A percentile compares a stretch with the other conserved stretches of the same genome.
phyloP scores from a whole-genome alignment of 2,888 invertebrate species.

The Ectobius pallidus region DNA sequence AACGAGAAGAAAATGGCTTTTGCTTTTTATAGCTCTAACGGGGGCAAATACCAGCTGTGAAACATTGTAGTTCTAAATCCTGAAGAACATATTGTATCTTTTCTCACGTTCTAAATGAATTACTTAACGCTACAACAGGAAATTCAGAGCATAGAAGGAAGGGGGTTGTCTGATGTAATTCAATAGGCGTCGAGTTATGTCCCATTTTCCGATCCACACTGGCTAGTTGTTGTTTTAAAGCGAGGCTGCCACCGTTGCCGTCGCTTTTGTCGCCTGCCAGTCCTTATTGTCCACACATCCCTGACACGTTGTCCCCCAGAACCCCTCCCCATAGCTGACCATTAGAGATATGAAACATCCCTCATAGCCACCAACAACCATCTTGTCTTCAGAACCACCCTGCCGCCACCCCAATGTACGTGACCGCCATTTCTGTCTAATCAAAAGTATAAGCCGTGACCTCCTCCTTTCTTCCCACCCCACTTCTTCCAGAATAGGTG shows the following conservation, averaged over 20 bases:
- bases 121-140: neutral
- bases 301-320: slow-evolving; percentile 1
- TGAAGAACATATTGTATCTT: no score
- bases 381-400: slow-evolving; percentile 2
- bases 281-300: slow-evolving; percentile 22
- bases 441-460: slow-evolving; percentile 36
- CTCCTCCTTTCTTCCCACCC: slow-evolving; percentile 2
- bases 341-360: slow-evolving; percentile 32
- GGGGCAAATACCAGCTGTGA: no score
- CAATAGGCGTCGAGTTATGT: slow-evolving; percentile 13
- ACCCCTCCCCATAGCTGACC: slow-evolving; percentile 4
- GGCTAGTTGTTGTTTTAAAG: slow-evolving; percentile 20
- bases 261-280: slow-evolving; percentile 11
- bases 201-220: slow-evolving; percentile 15
- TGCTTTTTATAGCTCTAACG: no score
- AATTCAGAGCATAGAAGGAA: no score
- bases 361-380: no score
- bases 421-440: slow-evolving; percentile 40
- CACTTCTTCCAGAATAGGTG: slow-evolving; percentile 13
- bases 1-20: no score
- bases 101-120: slow-evolving; percentile 12
- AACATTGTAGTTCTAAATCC: slow-evolving; percentile 8
- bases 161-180: neutral
- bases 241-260: neutral
- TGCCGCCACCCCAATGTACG: no score